Evolutionary conservation across 2,797 vertebrate species (phyloP), one percentile per base, ranked within the genome.

Genomic region (Falco columbarius): DNA sequence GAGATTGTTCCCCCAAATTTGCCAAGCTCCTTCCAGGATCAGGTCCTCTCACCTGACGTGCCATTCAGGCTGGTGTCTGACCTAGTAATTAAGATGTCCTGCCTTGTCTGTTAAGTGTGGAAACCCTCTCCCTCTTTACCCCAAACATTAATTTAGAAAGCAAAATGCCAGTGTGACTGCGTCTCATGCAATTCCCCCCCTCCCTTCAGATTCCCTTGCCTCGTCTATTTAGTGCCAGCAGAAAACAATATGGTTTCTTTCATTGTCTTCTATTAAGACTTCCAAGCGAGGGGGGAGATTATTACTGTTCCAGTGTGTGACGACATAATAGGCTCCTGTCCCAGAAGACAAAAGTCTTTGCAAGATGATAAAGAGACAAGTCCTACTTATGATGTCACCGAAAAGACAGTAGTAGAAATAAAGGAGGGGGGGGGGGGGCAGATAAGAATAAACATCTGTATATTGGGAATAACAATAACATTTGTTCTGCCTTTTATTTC

Each of bases 271-370:
- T 76, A 52, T 88, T 93, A 92, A 97, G 90, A 91, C 85, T 97
- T 89, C 90, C 55, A 84, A 90, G 94, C 5, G 46, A 91, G 85
- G 91, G 94, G 96, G 94, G 95, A 83, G 92, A 97, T 96, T 94
- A 97, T 95, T 96, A 97, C 97, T 97, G 96, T 96, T 97, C 97
- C 92, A 86, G 79, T 3, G 2, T 20, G 84, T 98, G 98, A 98
- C 96, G 98, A 98, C 98, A 97, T 98, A 98, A 98, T 98, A 98
- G 97, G 97, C 97, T 98, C 98, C 98, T 98, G 98, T 98, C 98
- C 97, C 95, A 14, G 87, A 86, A 96, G 97, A 98, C 98, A 98
- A 98, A 98, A 97, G 98, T 97, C 97, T 95, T 90, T 79, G 80
- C 76, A 85, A 97, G 97, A 95, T 1, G 80, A 81, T 75, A 61